Evolutionary conservation across 2,113 vertebrate genomes (phyloP).

Genomic region (Heterocephalus glaber): DNA sequence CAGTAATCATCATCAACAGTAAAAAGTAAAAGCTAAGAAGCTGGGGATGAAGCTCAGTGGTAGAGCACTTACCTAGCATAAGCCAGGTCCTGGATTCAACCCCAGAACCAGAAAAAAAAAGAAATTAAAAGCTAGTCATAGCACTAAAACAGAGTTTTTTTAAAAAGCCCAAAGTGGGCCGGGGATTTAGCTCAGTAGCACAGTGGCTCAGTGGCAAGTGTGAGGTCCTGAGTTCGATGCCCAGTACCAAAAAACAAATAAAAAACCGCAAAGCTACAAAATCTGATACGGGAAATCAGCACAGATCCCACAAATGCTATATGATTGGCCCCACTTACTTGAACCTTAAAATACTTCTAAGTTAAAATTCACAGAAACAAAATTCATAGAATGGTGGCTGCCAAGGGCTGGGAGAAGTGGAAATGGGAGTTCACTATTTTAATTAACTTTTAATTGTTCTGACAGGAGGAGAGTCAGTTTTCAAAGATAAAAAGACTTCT

Average conservation of each 20-base stretch:
- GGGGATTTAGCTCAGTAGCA: not conserved
- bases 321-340: not conserved
- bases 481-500: not conserved
- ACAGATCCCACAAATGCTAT: not conserved
- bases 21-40: slow-evolving; percentile 6
- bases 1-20: not conserved
- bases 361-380: not conserved
- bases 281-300: not conserved
- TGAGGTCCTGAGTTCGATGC: no score
- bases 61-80: not conserved
- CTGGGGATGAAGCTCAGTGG: not conserved
- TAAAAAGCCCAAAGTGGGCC: not conserved
- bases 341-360: not conserved
- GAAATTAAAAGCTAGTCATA: not conserved
- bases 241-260: no score
- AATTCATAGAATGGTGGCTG: not conserved
- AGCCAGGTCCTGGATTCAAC: not conserved
- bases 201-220: no score
- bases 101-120: not conserved
- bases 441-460: not conserved
- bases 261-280: not conserved
- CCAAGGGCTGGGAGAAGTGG: no score
- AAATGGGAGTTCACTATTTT: not conserved
- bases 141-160: not conserved
- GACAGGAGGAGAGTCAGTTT: not conserved